phyloP scores from a whole-genome alignment of 1,140 invertebrate species.

The Aphelenchoides fujianensis region DNA sequence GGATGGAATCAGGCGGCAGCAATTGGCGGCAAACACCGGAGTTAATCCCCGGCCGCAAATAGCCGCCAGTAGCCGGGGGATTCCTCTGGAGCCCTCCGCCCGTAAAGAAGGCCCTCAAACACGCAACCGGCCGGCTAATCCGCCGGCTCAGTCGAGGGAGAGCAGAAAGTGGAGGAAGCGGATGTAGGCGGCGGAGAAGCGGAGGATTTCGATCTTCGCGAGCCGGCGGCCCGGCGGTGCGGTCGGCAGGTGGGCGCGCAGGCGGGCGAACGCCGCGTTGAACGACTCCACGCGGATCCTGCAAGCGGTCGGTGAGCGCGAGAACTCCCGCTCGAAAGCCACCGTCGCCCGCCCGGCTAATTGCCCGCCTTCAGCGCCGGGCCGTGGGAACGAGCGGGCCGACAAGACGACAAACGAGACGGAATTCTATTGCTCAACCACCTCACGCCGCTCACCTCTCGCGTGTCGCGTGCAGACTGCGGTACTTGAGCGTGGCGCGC shows the following conservation, averaged over 20 bases:
- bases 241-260: constrained; percentile 82
- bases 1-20: too few species aligned
- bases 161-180: constrained; percentile 89
- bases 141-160: constrained; percentile 10
- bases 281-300: constrained; percentile 86
- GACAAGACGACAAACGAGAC: too few species aligned
- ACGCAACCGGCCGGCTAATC: too few species aligned
- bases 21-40: too few species aligned
- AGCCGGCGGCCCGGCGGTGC: constrained; percentile 90
- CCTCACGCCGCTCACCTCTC: constrained; percentile 70
- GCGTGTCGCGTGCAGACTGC: constrained; percentile 88
- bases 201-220: constrained; percentile 90
- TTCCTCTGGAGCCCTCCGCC: too few species aligned
- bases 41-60: too few species aligned
- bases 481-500: constrained; percentile 88
- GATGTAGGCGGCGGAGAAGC: constrained; percentile 90
- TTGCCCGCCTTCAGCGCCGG: too few species aligned
- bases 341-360: too few species aligned
- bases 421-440: too few species aligned
- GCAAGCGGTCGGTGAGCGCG: constrained; percentile 25
- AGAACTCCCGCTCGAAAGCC: too few species aligned
- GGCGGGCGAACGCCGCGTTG: constrained; percentile 82
- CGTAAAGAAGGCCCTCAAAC: not conserved
- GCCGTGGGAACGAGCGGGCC: too few species aligned
- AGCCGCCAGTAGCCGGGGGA: too few species aligned